Conservation (phyloP, 1,140 invertebrate species). For the Pteromalus puparum region DNA sequence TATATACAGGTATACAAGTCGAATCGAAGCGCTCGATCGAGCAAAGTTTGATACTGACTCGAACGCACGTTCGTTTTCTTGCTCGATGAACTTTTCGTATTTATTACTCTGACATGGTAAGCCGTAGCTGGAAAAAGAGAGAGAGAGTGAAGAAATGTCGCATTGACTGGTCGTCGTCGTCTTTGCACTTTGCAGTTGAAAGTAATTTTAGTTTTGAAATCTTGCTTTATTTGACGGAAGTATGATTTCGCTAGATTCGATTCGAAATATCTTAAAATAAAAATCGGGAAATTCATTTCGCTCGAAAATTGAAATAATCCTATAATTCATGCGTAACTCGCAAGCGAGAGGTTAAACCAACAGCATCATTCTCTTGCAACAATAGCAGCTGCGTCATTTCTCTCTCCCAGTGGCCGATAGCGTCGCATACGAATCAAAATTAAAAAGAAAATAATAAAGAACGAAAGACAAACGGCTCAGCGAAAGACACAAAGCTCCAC, state of each 20-base stretch:
- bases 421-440: background rate
- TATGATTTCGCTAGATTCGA: too few relatives aligned
- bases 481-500: background rate
- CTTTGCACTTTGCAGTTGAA: too few relatives aligned
- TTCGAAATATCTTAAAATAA: background rate
- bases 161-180: too few relatives aligned
- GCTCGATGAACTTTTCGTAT: background rate
- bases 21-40: background rate
- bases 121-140: background rate
- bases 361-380: background rate
- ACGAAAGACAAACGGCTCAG: background rate
- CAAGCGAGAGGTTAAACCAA: background rate
- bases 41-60: conserved; percentile 19
- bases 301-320: too few relatives aligned
- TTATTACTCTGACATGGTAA: conserved; percentile 10
- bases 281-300: background rate
- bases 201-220: background rate
- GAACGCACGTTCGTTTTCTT: background rate
- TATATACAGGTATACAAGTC: background rate
- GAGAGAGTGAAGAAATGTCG: background rate
- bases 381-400: background rate
- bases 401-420: too few relatives aligned
- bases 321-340: too few relatives aligned
- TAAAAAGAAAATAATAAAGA: background rate
- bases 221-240: too few relatives aligned